These are phyloP conservation scores for Apodemus speciosus DNA, from an alignment of 2,113 vertebrate genomes.

Conservation along the genomic window DNA sequence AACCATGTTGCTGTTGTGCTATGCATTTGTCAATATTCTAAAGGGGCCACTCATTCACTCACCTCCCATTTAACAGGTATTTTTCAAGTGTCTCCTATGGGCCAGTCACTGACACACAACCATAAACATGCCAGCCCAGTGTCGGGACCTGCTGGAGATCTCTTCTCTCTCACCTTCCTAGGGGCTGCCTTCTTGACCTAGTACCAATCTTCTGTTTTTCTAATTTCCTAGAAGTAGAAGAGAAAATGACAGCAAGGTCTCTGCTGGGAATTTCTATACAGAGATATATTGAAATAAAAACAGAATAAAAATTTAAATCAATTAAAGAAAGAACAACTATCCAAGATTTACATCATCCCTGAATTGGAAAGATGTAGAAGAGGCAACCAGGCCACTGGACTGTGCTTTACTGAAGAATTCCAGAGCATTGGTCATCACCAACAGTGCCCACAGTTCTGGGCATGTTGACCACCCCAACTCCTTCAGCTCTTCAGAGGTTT, in stretches of 20 bases:
- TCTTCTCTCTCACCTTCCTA: not conserved
- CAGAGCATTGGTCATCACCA: accelerated
- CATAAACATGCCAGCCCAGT: not conserved
- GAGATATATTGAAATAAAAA: not conserved
- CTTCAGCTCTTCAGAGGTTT: not conserved
- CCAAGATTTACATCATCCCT: no score
- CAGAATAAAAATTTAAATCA: not conserved
- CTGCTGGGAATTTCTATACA: not conserved
- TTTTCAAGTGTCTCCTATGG: not conserved
- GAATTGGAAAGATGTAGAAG: not conserved
- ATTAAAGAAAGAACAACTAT: not conserved
- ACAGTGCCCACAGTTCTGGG: not conserved
- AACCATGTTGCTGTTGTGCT: not conserved
- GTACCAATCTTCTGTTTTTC: constrained; percentile 14
- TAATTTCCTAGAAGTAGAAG: not conserved
- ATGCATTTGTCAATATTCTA: not conserved
- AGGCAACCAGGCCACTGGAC: not conserved
- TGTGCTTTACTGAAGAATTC: not conserved
- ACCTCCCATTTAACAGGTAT: not conserved
- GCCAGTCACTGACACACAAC: not conserved
- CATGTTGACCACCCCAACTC: not conserved
- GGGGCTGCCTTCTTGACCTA: not conserved
- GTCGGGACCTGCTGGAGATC: not conserved
- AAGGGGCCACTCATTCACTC: not conserved
- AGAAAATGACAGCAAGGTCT: not conserved